phyloP scores from a whole-genome alignment of 2,113 vertebrate species.

The Euleptes europaea region DNA sequence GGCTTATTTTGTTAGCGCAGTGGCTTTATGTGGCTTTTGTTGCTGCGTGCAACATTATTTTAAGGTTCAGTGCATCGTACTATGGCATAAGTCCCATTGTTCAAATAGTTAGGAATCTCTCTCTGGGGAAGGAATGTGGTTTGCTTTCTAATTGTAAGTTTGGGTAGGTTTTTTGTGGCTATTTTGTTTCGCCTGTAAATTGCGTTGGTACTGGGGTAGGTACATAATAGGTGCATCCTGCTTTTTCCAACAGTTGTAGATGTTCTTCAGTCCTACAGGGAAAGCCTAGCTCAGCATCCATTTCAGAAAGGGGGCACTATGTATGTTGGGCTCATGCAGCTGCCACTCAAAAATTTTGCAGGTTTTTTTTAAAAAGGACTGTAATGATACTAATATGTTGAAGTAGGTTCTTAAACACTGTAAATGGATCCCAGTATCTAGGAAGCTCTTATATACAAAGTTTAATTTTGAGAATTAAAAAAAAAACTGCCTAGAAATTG shows the following conservation, averaged over 20 bases:
- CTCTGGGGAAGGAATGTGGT: not conserved
- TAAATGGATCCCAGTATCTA: conserved; percentile 59
- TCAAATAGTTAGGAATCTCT: not conserved
- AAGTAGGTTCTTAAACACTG: conserved; percentile 29
- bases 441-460: conserved; percentile 62
- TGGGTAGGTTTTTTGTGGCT: not conserved
- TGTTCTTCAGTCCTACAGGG: not conserved
- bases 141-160: not conserved
- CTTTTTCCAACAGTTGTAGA: not conserved
- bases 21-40: not conserved
- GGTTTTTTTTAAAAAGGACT: conserved; percentile 19
- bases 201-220: no score
- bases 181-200: not conserved
- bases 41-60: not conserved
- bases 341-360: not conserved
- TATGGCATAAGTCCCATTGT: not conserved
- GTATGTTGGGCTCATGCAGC: not conserved
- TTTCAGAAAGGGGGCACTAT: not conserved
- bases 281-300: not conserved
- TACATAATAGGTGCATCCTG: not conserved
- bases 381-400: conserved; percentile 3
- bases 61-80: not conserved
- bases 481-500: not conserved
- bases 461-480: conserved; percentile 77
- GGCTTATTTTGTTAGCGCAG: not conserved